Base-by-base conservation (phyloP, 1,140 invertebrate species). In the Habropoda laboriosa region DNA sequence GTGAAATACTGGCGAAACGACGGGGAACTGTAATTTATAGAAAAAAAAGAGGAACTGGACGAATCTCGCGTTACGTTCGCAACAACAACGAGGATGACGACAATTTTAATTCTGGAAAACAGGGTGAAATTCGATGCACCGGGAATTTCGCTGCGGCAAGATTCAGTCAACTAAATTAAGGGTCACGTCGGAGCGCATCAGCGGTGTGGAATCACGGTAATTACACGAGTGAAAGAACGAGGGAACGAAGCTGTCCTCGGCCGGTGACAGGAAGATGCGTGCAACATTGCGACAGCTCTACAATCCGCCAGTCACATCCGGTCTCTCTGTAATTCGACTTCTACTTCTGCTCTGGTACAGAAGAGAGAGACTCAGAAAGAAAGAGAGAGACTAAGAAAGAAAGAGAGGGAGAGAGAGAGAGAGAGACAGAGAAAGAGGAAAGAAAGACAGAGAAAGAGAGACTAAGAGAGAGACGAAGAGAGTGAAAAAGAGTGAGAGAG, bases 221-320 rank as follows among this genome's bases (percentile, higher is more conserved):
- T 77, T 77, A 77, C 74, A 38, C 53, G 79, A 68, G 24, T 2
- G 47, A 55, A 72, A 72, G 74, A 68, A 32, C 82, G 32, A 35
- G 21, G 49, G 13, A 21, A 72, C 47, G 63, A 27, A 40, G 21
- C 35, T 49, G 53, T 38, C 7, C 47, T 21, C 24, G 8, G 45
- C 38, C n/a, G 40, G 24, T 40, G 21, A 35, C 27, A 21, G 35
- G 24, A 77, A 58, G 47, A 75, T 16, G 35, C 42, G 57, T 27
- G 4, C 24, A 42, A 1, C 21, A 6, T 61, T 4, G 12, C 57
- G 58, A 40, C 58, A 49, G 30, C n/a, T 18, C 7, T 21, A 32
- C 18, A 35, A 67, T 76, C 30, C 16, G 27, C 40, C 38, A 35
- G 7, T 49, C 40, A 24, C n/a, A 12, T 47, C 30, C 57, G 6